Conservation (phyloP, 2,888 invertebrate genomes). For the Brenthis hecate region DNA sequence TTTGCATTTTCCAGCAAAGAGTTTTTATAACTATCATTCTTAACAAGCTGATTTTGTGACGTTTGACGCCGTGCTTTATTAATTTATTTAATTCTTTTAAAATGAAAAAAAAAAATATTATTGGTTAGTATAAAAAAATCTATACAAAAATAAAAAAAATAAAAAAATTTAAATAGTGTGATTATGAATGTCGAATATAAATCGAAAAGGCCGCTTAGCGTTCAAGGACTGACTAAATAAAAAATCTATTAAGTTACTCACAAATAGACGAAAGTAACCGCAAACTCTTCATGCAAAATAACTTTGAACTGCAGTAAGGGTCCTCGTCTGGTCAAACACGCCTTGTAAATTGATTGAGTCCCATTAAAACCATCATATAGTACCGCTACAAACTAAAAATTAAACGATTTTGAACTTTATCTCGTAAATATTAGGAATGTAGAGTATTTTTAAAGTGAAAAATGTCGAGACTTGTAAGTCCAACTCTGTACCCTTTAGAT, state of each 20-base stretch:
- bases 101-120: too few species aligned
- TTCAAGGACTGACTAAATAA: conserved; percentile 28
- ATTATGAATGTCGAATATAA: neutral
- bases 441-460: conserved; percentile 3
- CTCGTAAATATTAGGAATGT: conserved; percentile 32
- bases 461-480: conserved; percentile 42
- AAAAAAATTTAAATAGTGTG: neutral
- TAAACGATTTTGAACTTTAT: conserved; percentile 46
- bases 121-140: neutral
- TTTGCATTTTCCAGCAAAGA: neutral
- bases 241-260: conserved; percentile 32
- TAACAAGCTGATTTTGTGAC: too few species aligned
- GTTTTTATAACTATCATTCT: too few species aligned
- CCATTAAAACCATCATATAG: conserved; percentile 43
- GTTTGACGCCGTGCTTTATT: too few species aligned
- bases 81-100: too few species aligned
- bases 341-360: conserved; percentile 71
- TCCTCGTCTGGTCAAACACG: conserved; percentile 69
- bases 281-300: conserved; percentile 43
- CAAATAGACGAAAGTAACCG: conserved; percentile 39
- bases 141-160: neutral
- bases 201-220: neutral
- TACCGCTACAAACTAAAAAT: conserved; percentile 11
- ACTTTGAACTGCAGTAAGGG: conserved; percentile 46
- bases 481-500: conserved; percentile 56